Evolutionary conservation across 2,888 invertebrate genomes (phyloP).

Genomic region (Tetramorium bicarinatum): DNA sequence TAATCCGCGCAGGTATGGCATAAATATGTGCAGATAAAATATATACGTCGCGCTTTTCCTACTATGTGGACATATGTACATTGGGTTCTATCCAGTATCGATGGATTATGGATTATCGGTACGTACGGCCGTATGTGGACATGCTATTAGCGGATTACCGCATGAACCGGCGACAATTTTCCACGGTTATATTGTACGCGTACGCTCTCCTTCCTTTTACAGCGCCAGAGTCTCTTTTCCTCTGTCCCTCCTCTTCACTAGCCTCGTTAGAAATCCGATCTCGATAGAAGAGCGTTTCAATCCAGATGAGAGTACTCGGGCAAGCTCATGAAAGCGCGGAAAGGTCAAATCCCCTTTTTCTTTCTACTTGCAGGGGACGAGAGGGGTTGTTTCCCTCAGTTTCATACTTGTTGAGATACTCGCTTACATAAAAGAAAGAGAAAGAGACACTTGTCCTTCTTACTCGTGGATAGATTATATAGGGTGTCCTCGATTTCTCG

Average conservation of each 20-base stretch:
- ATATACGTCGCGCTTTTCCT: constrained; percentile 14
- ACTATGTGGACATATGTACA: constrained; percentile 29
- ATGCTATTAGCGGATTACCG: constrained; percentile 82
- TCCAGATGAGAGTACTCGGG: constrained; percentile 63
- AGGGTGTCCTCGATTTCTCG: background rate
- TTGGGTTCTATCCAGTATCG: constrained; percentile 59
- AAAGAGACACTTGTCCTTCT: background rate
- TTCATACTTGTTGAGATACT: constrained; percentile 65
- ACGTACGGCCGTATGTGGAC: constrained; percentile 76
- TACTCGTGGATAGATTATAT: background rate
- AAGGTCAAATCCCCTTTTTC: constrained; percentile 49
- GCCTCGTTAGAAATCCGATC: constrained; percentile 60
- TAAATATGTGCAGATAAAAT: constrained; percentile 56
- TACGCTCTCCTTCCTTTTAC: constrained; percentile 19
- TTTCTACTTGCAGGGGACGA: background rate
- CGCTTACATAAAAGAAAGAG: constrained; percentile 3
- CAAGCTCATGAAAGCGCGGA: constrained; percentile 36
- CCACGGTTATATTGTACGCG: constrained; percentile 69
- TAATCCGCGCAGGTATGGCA: constrained; percentile 41
- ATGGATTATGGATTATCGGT: constrained; percentile 77
- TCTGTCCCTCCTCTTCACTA: constrained; percentile 51
- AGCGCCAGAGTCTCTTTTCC: constrained; percentile 15
- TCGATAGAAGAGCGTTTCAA: constrained; percentile 66
- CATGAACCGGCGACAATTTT: constrained; percentile 79
- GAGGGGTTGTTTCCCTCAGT: constrained; percentile 46